Conservation (phyloP, 2,797 vertebrate species). For the Brotogeris chrysoptera region DNA sequence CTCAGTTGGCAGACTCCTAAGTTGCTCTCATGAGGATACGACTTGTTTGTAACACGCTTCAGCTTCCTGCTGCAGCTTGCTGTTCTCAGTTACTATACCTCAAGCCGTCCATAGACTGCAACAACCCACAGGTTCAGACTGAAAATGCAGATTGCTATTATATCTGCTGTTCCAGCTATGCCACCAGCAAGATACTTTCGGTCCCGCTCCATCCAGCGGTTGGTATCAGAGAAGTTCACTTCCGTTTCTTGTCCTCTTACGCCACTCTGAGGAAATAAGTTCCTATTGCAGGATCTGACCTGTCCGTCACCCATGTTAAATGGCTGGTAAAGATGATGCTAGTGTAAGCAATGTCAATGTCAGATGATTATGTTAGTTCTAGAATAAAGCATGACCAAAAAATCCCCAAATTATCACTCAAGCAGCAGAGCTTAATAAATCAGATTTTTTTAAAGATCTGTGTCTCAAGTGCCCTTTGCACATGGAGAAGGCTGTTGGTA, state of each 20-base stretch:
- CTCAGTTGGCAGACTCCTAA: background rate
- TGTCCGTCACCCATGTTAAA: background rate
- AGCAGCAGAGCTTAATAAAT: background rate
- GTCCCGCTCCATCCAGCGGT: background rate
- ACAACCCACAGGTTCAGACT: background rate
- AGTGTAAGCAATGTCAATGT: background rate
- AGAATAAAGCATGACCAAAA: background rate
- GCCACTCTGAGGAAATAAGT: slow-evolving; percentile 11
- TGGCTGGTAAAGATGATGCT: background rate
- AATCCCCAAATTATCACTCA: rapidly evolving
- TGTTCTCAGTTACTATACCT: background rate
- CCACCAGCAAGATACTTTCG: background rate
- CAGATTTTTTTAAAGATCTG: background rate
- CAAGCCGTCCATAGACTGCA: background rate
- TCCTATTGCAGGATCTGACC: background rate
- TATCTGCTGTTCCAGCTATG: rapidly evolving
- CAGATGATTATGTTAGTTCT: background rate
- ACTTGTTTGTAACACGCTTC: background rate
- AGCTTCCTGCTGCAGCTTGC: background rate
- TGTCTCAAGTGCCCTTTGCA: background rate
- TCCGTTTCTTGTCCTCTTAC: background rate
- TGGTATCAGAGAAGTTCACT: background rate
- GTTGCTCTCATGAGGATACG: background rate
- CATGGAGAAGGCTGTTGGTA: background rate
- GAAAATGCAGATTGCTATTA: background rate